Percentiles rank a stretch among this genome's conserved stretches.
These are phyloP conservation scores for Tauraco erythrolophus DNA, from an alignment of 2,113 vertebrate genomes.

Conservation along the genomic window DNA sequence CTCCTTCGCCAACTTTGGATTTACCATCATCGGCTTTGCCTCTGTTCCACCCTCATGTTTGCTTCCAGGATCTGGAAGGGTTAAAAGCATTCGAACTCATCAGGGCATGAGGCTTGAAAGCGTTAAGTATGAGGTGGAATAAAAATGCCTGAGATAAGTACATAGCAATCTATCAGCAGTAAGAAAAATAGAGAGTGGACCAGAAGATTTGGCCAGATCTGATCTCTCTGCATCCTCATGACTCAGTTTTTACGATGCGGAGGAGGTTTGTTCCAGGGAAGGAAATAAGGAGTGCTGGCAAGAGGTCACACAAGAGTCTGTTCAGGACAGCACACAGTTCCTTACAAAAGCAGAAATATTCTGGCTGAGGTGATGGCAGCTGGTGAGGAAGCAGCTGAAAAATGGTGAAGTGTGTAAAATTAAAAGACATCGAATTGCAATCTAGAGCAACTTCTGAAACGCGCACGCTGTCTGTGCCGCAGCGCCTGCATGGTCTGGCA, in stretches of 20 bases:
- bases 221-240: neutral
- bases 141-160: neutral
- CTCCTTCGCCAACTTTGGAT: neutral
- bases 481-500: neutral
- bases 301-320: neutral
- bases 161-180: neutral
- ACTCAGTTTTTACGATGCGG: neutral
- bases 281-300: neutral
- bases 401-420: neutral
- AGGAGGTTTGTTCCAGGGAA: neutral
- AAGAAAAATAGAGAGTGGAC: neutral
- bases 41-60: neutral
- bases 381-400: neutral
- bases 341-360: neutral
- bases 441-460: neutral
- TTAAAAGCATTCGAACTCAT: neutral
- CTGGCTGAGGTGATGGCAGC: neutral
- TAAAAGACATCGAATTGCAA: neutral
- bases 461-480: accelerated
- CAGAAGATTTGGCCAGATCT: neutral
- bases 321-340: accelerated
- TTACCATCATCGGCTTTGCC: neutral
- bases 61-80: neutral
- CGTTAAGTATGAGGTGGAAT: neutral
- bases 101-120: neutral